Evolutionary conservation across 1,140 invertebrate genomes (phyloP).

Genomic region (Drosophila arizonae): DNA sequence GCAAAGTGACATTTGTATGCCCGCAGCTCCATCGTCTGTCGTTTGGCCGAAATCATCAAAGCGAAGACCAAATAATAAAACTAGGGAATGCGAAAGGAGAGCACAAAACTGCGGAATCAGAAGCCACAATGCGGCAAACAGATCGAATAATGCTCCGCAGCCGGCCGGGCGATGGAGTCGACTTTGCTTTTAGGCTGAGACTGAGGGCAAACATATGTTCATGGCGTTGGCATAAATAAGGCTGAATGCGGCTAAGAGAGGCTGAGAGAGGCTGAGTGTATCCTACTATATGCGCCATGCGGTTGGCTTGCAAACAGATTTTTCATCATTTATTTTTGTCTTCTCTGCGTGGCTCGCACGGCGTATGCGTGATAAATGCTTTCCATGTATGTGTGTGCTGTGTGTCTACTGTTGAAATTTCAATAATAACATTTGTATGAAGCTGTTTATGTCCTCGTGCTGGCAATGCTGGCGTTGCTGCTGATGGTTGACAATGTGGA

Average conservation of each 20-base stretch:
- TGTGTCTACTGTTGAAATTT: conserved; percentile 59
- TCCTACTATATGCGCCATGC: background rate
- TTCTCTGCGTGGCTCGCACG: conserved; percentile 46
- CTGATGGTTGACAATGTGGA: conserved; percentile 65
- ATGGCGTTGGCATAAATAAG: conserved; percentile 44
- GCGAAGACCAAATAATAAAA: conserved; percentile 68
- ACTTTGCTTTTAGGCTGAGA: conserved; percentile 9
- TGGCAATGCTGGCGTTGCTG: background rate
- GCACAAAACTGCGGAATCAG: conserved; percentile 43
- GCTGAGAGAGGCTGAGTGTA: background rate
- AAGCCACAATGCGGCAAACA: conserved; percentile 49
- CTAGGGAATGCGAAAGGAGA: conserved; percentile 53
- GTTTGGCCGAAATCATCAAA: conserved; percentile 45
- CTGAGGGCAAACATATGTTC: conserved; percentile 59
- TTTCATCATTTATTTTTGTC: conserved; percentile 71
- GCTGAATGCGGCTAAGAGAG: background rate
- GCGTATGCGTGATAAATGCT: conserved; percentile 69
- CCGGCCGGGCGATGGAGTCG: background rate
- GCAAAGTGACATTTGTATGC: conserved; percentile 59
- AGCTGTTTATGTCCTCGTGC: conserved; percentile 65
- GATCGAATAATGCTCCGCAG: conserved; percentile 56
- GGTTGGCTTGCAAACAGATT: conserved; percentile 67
- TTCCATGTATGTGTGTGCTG: conserved; percentile 24
- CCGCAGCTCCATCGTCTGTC: conserved; percentile 45
- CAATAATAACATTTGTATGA: conserved; percentile 80